Evolutionary conservation across 2,113 vertebrate genomes (phyloP), one percentile per base, ranked within the genome.

Genomic region (Cinclus mexicanus): DNA sequence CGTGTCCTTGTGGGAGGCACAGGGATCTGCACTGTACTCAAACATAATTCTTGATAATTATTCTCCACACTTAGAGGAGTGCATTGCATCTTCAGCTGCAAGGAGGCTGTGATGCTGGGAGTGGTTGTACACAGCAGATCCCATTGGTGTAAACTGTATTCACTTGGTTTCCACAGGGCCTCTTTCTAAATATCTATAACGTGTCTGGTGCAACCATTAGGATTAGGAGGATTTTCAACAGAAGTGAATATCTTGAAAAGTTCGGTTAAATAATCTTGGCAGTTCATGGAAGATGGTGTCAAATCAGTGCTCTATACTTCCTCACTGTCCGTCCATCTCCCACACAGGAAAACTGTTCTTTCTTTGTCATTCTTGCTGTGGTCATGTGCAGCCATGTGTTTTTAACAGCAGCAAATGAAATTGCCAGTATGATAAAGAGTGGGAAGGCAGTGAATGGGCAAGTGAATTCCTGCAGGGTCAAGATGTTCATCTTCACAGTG

Each of bases 121-220:
- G 5, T 8, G 78, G 29, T 52, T 93, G 83, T 69, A 31, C 26
- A 56, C 24, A 80, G 60, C n/a, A 75, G n/a, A 57, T 5, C 5
- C 10, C 2, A 0, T 2, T 49, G 22, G 19, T 49, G 18, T 44
- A 31, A 78, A 63, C 6, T 70, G 24, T 11, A 53, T 60, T 84
- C 3, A 3, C 49, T 18, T 91, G 56, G 41, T 22, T 76, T 29
- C 17, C 0, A 0, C 9, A n/a, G 11, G 12, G 11, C 20, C 10
- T 68, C 19, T 56, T 56, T 33, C 67, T 29, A 55, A 33, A 39
- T 15, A 35, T 18, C 2, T 72, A n/a, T 22, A 50, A 72, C 35
- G 8, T 37, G 14, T 8, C 37, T 1, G 0, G 11, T 70, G 19
- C 21, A 56, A 65, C 0, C 0, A 7, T 13, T 67, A 6, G 23